phyloP scores from a whole-genome alignment of 2,888 invertebrate genomes.

The Diplazon laetatorius region DNA sequence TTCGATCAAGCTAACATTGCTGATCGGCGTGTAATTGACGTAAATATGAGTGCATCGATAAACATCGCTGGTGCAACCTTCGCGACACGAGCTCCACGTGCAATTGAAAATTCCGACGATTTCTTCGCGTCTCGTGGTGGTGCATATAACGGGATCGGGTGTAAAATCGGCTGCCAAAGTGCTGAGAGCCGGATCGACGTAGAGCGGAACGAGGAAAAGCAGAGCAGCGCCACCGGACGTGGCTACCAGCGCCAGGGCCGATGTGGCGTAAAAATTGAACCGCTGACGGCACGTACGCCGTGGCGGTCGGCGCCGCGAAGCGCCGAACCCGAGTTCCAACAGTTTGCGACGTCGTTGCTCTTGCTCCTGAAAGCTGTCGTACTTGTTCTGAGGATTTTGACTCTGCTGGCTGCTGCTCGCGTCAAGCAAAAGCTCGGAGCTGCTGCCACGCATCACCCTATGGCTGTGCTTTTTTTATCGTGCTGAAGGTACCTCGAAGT shows the following conservation, averaged over 20 bases:
- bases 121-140: conserved; percentile 88
- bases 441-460: conserved; percentile 87
- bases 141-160: conserved; percentile 88
- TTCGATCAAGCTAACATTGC: conserved; percentile 71
- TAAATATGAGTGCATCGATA: conserved; percentile 88
- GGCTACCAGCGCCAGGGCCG: conserved; percentile 88
- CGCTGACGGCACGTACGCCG: conserved; percentile 87
- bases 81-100: conserved; percentile 91
- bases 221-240: conserved; percentile 89
- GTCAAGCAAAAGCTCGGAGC: conserved; percentile 90
- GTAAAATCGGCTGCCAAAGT: conserved; percentile 90
- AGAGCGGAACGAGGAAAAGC: conserved; percentile 89
- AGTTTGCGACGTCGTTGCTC: conserved; percentile 80
- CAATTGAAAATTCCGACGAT: conserved; percentile 90
- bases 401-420: conserved; percentile 87
- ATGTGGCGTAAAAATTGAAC: conserved; percentile 88
- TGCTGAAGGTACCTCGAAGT: not conserved
- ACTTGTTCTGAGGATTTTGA: conserved; percentile 84
- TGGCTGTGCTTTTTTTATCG: conserved; percentile 30
- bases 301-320: conserved; percentile 82
- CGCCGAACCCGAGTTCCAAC: conserved; percentile 81
- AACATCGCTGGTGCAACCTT: conserved; percentile 92
- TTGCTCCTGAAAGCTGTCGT: conserved; percentile 82
- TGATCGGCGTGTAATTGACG: conserved; percentile 84
- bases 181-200: conserved; percentile 88